Base-by-base conservation (phyloP, 1,140 invertebrate species). In the Plectrocnemia conspersa region DNA sequence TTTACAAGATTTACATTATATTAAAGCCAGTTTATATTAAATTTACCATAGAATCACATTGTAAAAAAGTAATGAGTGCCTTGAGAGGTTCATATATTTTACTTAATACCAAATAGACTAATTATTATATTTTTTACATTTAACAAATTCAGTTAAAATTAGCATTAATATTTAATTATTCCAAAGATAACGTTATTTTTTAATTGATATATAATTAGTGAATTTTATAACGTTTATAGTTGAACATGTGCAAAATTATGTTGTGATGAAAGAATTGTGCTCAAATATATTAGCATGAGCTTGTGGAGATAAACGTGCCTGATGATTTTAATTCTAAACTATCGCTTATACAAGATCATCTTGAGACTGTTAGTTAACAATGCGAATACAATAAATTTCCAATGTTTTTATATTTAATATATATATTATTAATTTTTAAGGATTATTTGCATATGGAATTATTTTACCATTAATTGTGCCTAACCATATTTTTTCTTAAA, bases 161-260 rank as follows among this genome's bases (percentile, higher is more conserved):
- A 50, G 5, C 25, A 32, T 55, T 55, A 59, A 59, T 25, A 32
- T 53, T 59, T 59, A 52, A 52, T 55, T 55, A 59, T 55, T 58
- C 58, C 58, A 59, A 59, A 59, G 58, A 59, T 59, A 59, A 59
- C 47, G 41, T 55, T 50, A 55, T 47, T 32, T 24, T 29, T 50
- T 52, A 55, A 45, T 38, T 56, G 6, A 16, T 42, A 50, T 25
- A 11, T 13, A 23, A 7, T 9, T 32, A 9, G 27, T 32, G n/a
- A 32, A 32, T 32, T 7, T 32, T 32, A 9, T 32, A 7, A n/a
- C n/a, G 7, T 32, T n/a, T 32, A 32, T 32, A 9, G n/a, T 32
- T 32, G 7, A 7, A 32, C 7, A 9, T n/a, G 7, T 32, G 27
- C 7, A 32, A 7, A 32, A 32, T 9, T 9, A 32, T 9, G 7